Evolutionary conservation across 2,888 invertebrate genomes (phyloP).

Genomic region (Parasteatoda lunata): DNA sequence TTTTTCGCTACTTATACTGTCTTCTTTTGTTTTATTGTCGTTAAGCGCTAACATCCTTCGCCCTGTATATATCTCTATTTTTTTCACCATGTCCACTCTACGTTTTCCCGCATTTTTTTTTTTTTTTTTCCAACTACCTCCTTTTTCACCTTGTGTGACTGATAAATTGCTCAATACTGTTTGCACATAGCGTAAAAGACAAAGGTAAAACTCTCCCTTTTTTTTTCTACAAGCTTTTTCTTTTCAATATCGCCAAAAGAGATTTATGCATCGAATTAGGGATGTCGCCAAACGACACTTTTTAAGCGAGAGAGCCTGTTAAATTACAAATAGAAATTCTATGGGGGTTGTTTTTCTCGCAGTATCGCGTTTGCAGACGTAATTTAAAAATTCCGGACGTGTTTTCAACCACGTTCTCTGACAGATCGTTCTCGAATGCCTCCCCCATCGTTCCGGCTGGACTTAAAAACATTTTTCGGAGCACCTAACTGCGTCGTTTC

Average conservation of each 20-base stretch:
- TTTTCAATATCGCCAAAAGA: not conserved
- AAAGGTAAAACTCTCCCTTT: not conserved
- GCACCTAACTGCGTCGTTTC: not conserved
- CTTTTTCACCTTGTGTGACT: not conserved
- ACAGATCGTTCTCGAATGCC: constrained; percentile 45
- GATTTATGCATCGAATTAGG: constrained; percentile 67
- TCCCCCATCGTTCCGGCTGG: not conserved
- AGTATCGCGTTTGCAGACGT: constrained; percentile 37
- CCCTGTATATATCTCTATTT: too few species aligned
- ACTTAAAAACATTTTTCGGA: not conserved
- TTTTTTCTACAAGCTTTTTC: not conserved
- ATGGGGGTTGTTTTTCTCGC: constrained; percentile 59
- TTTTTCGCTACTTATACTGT: too few species aligned
- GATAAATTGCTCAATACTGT: not conserved
- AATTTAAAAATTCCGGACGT: constrained; percentile 67
- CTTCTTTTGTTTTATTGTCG: too few species aligned
- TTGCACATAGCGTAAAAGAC: not conserved
- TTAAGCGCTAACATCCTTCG: too few species aligned
- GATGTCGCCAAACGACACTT: constrained; percentile 29
- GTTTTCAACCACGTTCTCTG: constrained; percentile 27
- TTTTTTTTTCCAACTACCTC: too few species aligned
- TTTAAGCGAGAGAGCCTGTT: constrained; percentile 15
- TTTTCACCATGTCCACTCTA: too few species aligned
- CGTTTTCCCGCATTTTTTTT: too few species aligned
- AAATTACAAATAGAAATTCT: constrained; percentile 67